A percentile compares a stretch with the other conserved stretches of the same genome.
These are phyloP conservation scores for Camelus dromedarius DNA, from an alignment of 2,113 vertebrate species.

Conservation along the genomic window DNA sequence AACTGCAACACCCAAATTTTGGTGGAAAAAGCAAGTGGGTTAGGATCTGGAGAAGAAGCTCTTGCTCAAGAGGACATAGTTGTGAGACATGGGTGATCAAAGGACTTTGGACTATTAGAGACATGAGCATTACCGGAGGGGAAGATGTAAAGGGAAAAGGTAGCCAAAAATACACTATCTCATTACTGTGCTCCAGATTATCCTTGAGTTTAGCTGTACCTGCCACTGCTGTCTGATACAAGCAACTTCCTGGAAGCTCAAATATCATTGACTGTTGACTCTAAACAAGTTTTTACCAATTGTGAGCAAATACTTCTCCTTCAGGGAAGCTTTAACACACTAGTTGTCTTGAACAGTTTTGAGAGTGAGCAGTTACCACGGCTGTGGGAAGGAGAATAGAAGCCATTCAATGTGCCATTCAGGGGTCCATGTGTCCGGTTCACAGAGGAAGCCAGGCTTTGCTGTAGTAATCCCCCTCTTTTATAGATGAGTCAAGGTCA, in stretches of 20 bases:
- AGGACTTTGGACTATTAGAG: not conserved
- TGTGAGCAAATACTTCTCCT: not conserved
- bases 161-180: not conserved
- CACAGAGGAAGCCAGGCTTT: not conserved
- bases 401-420: not conserved
- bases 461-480: not conserved
- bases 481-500: not conserved
- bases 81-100: not conserved
- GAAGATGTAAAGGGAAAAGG: not conserved
- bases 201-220: not conserved
- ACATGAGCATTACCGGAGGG: not conserved
- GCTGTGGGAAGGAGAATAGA: not conserved
- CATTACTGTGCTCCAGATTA: not conserved
- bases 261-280: not conserved
- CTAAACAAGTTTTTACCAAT: not conserved
- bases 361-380: not conserved
- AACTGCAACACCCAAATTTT: not conserved
- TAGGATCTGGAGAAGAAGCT: not conserved
- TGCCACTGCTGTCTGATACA: not conserved
- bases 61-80: not conserved
- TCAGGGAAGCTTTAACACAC: not conserved
- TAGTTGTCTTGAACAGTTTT: not conserved
- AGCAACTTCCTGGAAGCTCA: not conserved
- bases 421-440: not conserved
- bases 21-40: not conserved